phyloP scores from a whole-genome alignment of 2,113 vertebrate species.

The Corydoras maculifer region DNA sequence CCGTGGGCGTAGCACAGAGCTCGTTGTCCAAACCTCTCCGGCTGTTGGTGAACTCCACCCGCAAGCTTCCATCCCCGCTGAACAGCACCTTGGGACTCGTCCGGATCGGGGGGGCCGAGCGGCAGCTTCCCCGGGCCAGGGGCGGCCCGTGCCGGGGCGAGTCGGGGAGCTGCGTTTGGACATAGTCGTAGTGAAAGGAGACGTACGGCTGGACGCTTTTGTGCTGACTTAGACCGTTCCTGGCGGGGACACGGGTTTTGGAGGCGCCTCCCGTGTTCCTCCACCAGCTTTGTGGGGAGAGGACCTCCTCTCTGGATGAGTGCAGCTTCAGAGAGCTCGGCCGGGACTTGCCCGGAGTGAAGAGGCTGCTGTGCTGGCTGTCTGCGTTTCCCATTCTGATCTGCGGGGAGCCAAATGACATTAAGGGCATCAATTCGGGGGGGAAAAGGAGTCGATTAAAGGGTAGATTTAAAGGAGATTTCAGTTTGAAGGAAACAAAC shows the following conservation, averaged over 20 bases:
- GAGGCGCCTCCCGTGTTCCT: constrained; percentile 53
- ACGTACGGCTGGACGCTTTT: constrained; percentile 69
- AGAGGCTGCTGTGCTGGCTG: constrained; percentile 75
- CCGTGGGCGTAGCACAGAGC: constrained; percentile 44
- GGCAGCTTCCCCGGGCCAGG: constrained; percentile 35
- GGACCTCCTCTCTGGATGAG: constrained; percentile 64
- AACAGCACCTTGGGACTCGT: constrained; percentile 82
- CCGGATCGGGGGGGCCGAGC: constrained; percentile 52
- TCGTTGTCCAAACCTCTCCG: constrained; percentile 50
- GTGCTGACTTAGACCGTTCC: constrained; percentile 70
- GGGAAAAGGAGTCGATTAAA: background rate
- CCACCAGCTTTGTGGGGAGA: constrained; percentile 73
- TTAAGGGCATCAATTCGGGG: constrained; percentile 3
- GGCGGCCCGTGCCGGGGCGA: constrained; percentile 38
- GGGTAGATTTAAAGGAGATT: no score
- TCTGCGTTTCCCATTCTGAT: constrained; percentile 90
- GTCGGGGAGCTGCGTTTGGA: constrained; percentile 51
- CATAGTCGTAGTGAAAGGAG: constrained; percentile 64
- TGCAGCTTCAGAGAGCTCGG: constrained; percentile 75
- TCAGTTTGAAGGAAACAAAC: no score
- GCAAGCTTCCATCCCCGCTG: constrained; percentile 72
- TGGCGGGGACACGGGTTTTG: constrained; percentile 60
- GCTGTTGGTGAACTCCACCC: constrained; percentile 80
- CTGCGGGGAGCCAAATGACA: constrained; percentile 52
- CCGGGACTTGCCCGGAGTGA: constrained; percentile 68